Percentiles rank a stretch among this genome's conserved stretches.
Conservation (phyloP, 2,113 vertebrate genomes). For the Coregonus clupeaformis region DNA sequence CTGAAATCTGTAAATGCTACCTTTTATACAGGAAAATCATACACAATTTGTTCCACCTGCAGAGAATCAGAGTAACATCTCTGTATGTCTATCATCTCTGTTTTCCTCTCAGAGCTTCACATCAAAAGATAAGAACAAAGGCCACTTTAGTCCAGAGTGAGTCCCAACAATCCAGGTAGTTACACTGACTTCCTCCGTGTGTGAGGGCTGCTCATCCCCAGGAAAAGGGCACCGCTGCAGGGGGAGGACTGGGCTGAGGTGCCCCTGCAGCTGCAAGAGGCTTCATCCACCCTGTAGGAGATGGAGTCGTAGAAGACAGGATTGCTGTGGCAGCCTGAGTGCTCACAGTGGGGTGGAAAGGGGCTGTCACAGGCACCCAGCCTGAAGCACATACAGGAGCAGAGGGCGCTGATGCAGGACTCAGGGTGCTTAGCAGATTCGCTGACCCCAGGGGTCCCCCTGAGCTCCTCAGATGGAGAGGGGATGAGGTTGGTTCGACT, state of each 20-base stretch:
- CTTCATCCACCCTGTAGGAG: slow-evolving; percentile 77
- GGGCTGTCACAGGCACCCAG: slow-evolving; percentile 54
- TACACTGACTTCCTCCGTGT: slow-evolving; percentile 80
- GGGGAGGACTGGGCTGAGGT: slow-evolving; percentile 73
- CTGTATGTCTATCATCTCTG: slow-evolving; percentile 5
- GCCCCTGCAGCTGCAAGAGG: slow-evolving; percentile 70
- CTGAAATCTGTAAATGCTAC: slow-evolving; percentile 7
- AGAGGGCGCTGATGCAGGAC: slow-evolving; percentile 54
- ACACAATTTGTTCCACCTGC: slow-evolving; percentile 9
- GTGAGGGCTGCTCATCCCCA: slow-evolving; percentile 43
- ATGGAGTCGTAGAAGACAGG: slow-evolving; percentile 79
- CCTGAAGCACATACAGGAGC: slow-evolving; percentile 72
- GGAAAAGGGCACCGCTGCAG: slow-evolving; percentile 57
- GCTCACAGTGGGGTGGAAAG: slow-evolving; percentile 50
- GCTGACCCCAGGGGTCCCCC: slow-evolving; percentile 40
- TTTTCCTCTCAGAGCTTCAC: neutral
- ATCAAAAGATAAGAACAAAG: neutral
- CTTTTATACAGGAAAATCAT: neutral
- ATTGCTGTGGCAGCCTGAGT: slow-evolving; percentile 75
- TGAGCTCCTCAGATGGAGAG: slow-evolving; percentile 56
- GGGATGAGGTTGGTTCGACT: slow-evolving; percentile 80
- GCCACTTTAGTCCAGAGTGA: neutral
- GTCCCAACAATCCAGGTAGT: slow-evolving; percentile 13
- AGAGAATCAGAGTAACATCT: slow-evolving; percentile 5
- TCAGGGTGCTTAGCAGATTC: neutral